phyloP scores from a whole-genome alignment of 2,113 vertebrate genomes.

The Neotoma lepida region DNA sequence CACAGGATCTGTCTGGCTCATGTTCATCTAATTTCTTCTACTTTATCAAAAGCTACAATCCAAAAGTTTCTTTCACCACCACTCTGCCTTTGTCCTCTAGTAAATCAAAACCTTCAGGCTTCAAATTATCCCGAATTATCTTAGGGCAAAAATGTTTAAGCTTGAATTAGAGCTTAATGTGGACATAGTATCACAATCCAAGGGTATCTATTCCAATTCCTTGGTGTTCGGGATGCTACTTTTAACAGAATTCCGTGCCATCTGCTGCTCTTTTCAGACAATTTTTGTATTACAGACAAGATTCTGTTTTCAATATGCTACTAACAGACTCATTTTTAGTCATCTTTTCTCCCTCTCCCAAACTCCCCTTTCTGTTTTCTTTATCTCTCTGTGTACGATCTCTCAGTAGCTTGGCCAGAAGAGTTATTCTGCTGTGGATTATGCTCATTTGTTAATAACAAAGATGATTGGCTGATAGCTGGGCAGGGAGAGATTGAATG shows the following conservation, averaged over 20 bases:
- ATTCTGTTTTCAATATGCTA: background rate
- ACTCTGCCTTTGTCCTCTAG: background rate
- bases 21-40: background rate
- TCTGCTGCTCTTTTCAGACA: background rate
- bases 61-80: background rate
- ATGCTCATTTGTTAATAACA: too few relatives aligned
- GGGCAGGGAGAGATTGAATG: too few relatives aligned
- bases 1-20: background rate
- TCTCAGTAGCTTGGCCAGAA: background rate
- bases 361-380: background rate
- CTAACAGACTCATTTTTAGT: background rate
- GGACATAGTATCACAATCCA: background rate
- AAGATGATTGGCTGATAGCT: too few relatives aligned
- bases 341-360: background rate
- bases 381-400: background rate
- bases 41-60: background rate
- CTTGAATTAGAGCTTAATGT: background rate
- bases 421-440: background rate
- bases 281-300: background rate
- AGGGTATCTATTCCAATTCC: background rate
- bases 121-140: background rate
- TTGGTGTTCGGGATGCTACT: background rate
- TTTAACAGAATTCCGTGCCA: background rate
- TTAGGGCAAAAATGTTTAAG: conserved; percentile 1
- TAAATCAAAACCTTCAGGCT: background rate